Evolutionary conservation across 2,888 invertebrate species (phyloP), one percentile per base, ranked within the genome.

Genomic region (Chrysolina americana): DNA sequence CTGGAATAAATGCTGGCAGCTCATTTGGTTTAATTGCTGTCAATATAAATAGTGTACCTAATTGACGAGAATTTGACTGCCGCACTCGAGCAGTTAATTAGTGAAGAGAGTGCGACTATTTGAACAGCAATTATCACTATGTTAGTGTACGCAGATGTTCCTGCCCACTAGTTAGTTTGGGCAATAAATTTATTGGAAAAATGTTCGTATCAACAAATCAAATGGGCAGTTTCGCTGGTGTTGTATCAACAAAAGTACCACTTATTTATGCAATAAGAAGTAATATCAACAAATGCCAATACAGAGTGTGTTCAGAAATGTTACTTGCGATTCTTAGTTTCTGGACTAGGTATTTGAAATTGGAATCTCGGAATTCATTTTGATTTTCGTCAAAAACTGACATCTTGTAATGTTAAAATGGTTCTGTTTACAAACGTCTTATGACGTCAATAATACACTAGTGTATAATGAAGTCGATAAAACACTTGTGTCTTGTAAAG

Each of bases 1-100:
- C 53, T 53, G 19, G 53, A 53, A 21, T 15, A 53, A 53, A 53
- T 53, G 21, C 28, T 28, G 17, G 28, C 28, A 28, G 3, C 28
- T 59, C 59, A 28, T 59, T 28, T n/a, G 2, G 59, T 59, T 59
- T 59, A 6, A 59, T 59, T 28, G n/a, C 59, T 59, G 59, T 9
- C 59, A n/a, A 28, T 28, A 59, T 28, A 59, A 59, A 59, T 59
- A 59, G 15, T n/a, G 59, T n/a, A n/a, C n/a, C n/a, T n/a, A 59
- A 59, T 59, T 59, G 59, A 59, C 28, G 59, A 28, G 59, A 59
- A 36, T 59, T 59, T 59, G 59, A 59, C 59, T 59, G 36, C 59
- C 28, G 59, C 59, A 50, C 50, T 50, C 50, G 8, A 50, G 50
- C 50, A 59, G 15, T 59, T 36, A 59, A 59, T 59, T 59, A 59